Percentiles rank a stretch among this genome's conserved stretches.
Conservation (phyloP, 2,888 invertebrate species). For the Nycteola revayana region DNA sequence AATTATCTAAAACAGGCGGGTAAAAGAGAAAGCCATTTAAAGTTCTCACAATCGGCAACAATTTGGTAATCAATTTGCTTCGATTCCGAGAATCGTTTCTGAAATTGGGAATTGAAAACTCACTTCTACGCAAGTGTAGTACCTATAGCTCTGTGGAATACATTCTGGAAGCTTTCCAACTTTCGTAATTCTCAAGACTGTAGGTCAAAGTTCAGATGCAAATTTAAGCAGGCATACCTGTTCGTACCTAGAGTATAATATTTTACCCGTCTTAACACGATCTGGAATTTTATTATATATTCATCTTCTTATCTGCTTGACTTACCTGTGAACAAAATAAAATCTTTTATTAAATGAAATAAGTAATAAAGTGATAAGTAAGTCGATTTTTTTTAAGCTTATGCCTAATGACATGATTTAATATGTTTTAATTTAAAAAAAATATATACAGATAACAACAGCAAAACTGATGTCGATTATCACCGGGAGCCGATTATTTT, state of each 20-base stretch:
- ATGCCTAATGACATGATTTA: too few relatives aligned
- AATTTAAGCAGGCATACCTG: too few relatives aligned
- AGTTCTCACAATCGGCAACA: conserved; percentile 15
- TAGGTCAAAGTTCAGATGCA: conserved; percentile 33
- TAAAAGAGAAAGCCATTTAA: conserved; percentile 19
- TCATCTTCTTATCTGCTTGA: too few relatives aligned
- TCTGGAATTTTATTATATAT: too few relatives aligned
- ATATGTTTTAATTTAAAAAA: too few relatives aligned
- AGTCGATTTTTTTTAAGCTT: too few relatives aligned
- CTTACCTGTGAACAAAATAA: conserved; percentile 28
- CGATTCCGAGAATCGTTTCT: conserved; percentile 19
- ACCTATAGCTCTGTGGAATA: conserved; percentile 11
- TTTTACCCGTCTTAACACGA: too few relatives aligned
- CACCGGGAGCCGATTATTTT: too few relatives aligned
- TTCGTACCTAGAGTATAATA: too few relatives aligned
- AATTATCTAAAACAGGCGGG: conserved; percentile 18
- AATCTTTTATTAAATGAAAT: background rate
- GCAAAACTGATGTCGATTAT: too few relatives aligned
- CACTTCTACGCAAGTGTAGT: conserved; percentile 23
- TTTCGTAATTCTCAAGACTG: conserved; percentile 40
- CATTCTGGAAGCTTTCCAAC: conserved; percentile 48
- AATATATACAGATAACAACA: too few relatives aligned
- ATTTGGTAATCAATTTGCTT: conserved; percentile 27
- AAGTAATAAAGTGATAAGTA: conserved; percentile 19
- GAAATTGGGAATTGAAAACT: conserved; percentile 17